These are phyloP conservation scores for Idaea dimidiata DNA, from an alignment of 2,888 invertebrate species.

Conservation along the genomic window DNA sequence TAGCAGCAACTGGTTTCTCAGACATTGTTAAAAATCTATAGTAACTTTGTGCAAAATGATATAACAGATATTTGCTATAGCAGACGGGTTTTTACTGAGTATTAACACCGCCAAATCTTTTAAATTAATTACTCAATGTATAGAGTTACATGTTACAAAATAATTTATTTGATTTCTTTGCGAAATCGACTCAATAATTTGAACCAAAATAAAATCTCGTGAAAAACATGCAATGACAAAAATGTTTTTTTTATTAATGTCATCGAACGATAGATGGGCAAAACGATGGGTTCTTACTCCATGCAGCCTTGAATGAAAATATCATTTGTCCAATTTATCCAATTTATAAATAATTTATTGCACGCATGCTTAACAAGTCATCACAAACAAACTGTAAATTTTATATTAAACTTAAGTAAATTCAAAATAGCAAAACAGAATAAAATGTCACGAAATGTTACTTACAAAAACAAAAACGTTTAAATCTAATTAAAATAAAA, in stretches of 20 bases:
- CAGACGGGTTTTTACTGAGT: slow-evolving; percentile 12
- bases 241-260: background rate
- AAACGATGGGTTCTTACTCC: background rate
- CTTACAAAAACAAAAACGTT: no score
- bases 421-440: no score
- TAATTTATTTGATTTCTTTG: background rate
- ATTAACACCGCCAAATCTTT: background rate
- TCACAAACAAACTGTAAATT: no score
- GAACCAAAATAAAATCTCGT: background rate
- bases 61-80: slow-evolving; percentile 14
- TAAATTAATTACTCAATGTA: slow-evolving; percentile 1
- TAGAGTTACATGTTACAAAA: slow-evolving; percentile 18
- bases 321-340: no score
- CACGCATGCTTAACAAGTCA: no score
- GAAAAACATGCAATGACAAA: background rate
- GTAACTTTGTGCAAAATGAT: slow-evolving; percentile 8
- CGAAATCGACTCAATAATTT: background rate
- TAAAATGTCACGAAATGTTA: no score
- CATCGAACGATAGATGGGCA: background rate
- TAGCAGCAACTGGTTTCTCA: slow-evolving; percentile 63
- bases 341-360: no score
- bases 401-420: no score
- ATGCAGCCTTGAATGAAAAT: background rate
- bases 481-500: no score
- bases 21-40: slow-evolving; percentile 34